Evolutionary conservation across 2,888 invertebrate species (phyloP).

Genomic region (Erynnis tages): DNA sequence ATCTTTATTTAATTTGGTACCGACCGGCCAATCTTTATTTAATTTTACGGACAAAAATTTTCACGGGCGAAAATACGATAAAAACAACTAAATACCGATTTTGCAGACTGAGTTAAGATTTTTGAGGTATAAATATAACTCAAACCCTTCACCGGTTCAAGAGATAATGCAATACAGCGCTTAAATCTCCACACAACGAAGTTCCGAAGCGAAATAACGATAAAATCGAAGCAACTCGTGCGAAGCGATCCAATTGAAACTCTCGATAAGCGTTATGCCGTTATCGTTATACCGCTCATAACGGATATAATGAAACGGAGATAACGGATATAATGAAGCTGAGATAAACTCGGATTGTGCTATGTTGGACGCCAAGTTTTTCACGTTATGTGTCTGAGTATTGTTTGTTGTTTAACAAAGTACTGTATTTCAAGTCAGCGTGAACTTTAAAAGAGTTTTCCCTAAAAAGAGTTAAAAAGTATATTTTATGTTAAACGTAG

Average conservation of each 20-base stretch:
- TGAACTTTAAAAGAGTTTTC: too few species aligned
- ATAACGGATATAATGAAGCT: conserved; percentile 9
- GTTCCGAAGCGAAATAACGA: conserved; percentile 15
- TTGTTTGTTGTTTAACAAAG: background rate
- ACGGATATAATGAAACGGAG: conserved; percentile 7
- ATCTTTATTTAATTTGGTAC: too few species aligned
- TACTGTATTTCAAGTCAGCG: too few species aligned
- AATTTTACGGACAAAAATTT: too few species aligned
- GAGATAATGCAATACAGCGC: background rate
- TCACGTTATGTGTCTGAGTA: background rate
- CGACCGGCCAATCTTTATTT: too few species aligned
- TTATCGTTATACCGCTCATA: conserved; percentile 15
- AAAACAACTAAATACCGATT: too few species aligned
- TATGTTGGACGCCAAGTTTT: conserved; percentile 7
- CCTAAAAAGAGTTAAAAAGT: too few species aligned
- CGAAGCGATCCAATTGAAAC: conserved; percentile 27
- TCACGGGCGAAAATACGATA: too few species aligned
- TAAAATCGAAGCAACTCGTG: conserved; percentile 21
- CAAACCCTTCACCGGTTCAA: background rate
- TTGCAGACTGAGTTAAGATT: too few species aligned
- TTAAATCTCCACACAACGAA: background rate
- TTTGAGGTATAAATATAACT: too few species aligned
- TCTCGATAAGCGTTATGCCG: conserved; percentile 22
- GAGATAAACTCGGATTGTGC: conserved; percentile 16
- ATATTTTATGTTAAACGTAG: too few species aligned